Percentiles rank a stretch among this genome's conserved stretches.
phyloP scores from a whole-genome alignment of 2,797 vertebrate species.

The Manis javanica region DNA sequence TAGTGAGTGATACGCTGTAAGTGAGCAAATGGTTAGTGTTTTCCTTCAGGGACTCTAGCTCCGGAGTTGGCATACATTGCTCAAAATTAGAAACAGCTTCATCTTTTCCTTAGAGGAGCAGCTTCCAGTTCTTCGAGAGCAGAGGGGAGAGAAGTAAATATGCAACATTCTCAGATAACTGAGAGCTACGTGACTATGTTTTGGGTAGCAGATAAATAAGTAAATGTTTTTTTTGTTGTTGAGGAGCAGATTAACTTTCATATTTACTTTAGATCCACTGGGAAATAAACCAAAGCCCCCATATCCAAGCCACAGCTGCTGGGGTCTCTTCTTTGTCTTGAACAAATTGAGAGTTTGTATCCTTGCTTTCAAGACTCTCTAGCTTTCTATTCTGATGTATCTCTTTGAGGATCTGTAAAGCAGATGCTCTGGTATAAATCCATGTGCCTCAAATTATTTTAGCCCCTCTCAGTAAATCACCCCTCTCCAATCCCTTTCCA shows the following conservation, averaged over 20 bases:
- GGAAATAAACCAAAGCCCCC: not conserved
- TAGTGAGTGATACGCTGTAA: not conserved
- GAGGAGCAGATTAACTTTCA: not conserved
- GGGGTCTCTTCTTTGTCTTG: not conserved
- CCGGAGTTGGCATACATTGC: not conserved
- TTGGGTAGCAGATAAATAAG: not conserved
- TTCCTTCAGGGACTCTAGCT: not conserved
- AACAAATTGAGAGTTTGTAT: not conserved
- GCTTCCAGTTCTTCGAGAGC: not conserved
- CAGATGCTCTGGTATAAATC: conserved; percentile 71
- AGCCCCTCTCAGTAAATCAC: conserved; percentile 14
- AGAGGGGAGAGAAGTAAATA: not conserved
- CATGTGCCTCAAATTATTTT: conserved; percentile 55
- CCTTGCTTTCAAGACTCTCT: conserved; percentile 43
- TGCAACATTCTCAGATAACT: not conserved
- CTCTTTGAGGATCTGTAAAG: conserved; percentile 45
- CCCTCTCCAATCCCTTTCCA: not conserved
- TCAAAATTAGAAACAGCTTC: conserved; percentile 22
- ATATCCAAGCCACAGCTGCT: not conserved
- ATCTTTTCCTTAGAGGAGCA: not conserved
- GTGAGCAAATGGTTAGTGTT: not conserved
- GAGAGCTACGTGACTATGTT: not conserved
- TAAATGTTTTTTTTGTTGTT: not conserved
- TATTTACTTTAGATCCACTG: not conserved
- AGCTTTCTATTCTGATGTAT: not conserved